Base-by-base conservation (phyloP, 2,113 vertebrate genomes). In the Microtus pennsylvanicus region DNA sequence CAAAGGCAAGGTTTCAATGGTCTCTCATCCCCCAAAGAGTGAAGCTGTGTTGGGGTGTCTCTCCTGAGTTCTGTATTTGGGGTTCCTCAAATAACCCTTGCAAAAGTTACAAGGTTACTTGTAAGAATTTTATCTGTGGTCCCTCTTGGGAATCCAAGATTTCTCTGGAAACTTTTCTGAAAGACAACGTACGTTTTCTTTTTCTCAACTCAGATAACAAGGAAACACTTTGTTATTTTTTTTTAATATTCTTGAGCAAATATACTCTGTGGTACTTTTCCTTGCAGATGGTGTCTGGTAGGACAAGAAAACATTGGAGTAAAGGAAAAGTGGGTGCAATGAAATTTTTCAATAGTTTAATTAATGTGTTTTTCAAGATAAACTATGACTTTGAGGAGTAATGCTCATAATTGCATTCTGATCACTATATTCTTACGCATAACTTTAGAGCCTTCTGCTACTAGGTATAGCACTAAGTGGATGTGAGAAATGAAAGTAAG, bases 261-360 rank as follows among this genome's bases (percentile, higher is more conserved):
- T 94, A 21, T 21, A 58, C 55, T 94, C 9, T 83, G 7, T 81
- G 69, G 14, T 28, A 92, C n/a, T 91, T 97, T 90, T 83, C 22
- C 87, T 92, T 94, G 69, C 55, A 93, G 89, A 90, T 63, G 85
- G 65, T 38, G 74, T 89, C 89, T 88, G 26, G n/a, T 82, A 22
- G 26, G 22, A 74, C 80, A 50, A 95, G 92, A 97, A 98, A 96
- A 80, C 47, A 89, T 76, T 96, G 92, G 58, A 96, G 78, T 52
- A 88, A 61, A 92, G 47, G 87, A 35, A 91, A 96, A 88, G 19
- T 90, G 52, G 26, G 76, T n/a, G 86, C 45, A 95, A 28, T 65
- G 76, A 69, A 82, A 75, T 78, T 94, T 95, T 95, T 87, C 77
- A 95, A 90, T 88, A 83, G 85, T 94, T 94, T 93, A 93, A 95